Base-by-base conservation (phyloP, 2,888 invertebrate genomes). In the Pedicia rivosa region DNA sequence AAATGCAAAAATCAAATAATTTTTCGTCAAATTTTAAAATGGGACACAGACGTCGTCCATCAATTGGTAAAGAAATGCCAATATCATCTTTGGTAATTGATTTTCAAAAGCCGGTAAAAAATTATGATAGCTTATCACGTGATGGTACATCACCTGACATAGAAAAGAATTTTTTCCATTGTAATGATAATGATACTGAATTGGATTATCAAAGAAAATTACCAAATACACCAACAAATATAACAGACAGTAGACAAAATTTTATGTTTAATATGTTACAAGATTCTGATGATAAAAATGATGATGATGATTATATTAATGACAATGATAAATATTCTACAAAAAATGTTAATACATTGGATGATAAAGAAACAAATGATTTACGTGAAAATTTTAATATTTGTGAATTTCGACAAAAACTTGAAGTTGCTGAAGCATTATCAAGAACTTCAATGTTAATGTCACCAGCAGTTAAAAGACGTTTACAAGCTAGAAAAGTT, bases 361-460 rank as follows among this genome's bases (percentile, higher is more conserved):
- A 32, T 25, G 27, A 36, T 25, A 40, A 45, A 33, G 46, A 48
- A 45, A 37, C 44, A 28, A 45, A 46, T 36, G 48, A 51, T 40
- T 38, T 44, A 41, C 19, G 44, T 42, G 36, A 35, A 26, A 34
- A 37, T 13, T 37, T 38, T 26, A 45, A 46, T 46, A 49, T 50
- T 24, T 49, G 54, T 54, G 56, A 57, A 40, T 55, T 63, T 45
- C 57, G 61, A 41, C 64, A 67, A 51, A 65, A 66, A 43, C 57
- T 67, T 45, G 64, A 56, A 13, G 53, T 72, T 42, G 71, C 71
- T 41, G 72, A 73, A 54, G 65, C 67, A 32, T 53, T 74, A 46
- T 67, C 71, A 33, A 64, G 62, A 47, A 68, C 66, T 43, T 67
- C 65, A 51, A 56, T 68, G 53, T 61, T 70, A 65, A 71, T 70